phyloP scores from a whole-genome alignment of 2,888 invertebrate species.

The Julus scanicus region DNA sequence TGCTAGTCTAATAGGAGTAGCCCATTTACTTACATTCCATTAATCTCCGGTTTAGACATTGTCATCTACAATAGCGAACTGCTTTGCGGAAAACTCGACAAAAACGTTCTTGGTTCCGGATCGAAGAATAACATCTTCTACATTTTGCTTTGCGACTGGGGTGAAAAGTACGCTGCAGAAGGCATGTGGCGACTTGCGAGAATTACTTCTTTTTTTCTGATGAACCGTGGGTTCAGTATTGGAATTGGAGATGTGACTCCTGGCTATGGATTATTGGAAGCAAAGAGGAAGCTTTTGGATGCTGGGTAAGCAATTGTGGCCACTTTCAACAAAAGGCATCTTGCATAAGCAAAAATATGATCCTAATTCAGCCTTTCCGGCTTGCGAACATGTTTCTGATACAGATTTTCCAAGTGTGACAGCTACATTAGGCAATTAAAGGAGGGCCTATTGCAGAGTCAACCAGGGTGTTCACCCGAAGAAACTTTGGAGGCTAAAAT shows the following conservation, averaged over 20 bases:
- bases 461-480: constrained; percentile 90
- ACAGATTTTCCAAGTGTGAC: constrained; percentile 85
- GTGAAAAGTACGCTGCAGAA: constrained; percentile 85
- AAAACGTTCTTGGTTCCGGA: constrained; percentile 93
- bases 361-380: not conserved
- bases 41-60: constrained; percentile 73
- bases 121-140: constrained; percentile 97
- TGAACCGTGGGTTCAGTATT: constrained; percentile 95
- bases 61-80: constrained; percentile 93
- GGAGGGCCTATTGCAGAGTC: constrained; percentile 86
- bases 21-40: not conserved
- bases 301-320: constrained; percentile 73
- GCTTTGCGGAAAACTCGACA: constrained; percentile 94
- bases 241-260: constrained; percentile 98
- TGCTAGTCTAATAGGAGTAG: not conserved
- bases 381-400: not conserved
- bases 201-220: constrained; percentile 86
- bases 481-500: constrained; percentile 92
- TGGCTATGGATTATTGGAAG: constrained; percentile 80
- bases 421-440: constrained; percentile 88
- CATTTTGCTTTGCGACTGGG: constrained; percentile 90
- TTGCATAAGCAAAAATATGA: not conserved
- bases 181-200: constrained; percentile 93
- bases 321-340: not conserved
- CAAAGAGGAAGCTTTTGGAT: constrained; percentile 83